Evolutionary conservation across 2,113 vertebrate species (phyloP).

Genomic region (Lethenteron camtschaticum): DNA sequence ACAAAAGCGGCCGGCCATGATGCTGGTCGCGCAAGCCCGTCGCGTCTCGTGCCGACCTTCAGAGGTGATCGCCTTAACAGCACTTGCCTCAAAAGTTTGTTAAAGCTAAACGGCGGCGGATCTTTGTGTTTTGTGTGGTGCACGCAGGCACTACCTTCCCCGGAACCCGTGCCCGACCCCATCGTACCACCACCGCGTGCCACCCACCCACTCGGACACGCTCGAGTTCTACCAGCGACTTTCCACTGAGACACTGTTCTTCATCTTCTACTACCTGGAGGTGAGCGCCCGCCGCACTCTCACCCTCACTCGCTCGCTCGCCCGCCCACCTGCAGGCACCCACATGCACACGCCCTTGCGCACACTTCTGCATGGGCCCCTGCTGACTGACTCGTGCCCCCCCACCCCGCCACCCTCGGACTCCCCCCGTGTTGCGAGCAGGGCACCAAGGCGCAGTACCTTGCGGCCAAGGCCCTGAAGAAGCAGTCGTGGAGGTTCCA

Average conservation of each 20-base stretch:
- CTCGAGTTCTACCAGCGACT: constrained; percentile 85
- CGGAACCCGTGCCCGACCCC: constrained; percentile 67
- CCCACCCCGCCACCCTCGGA: too few species aligned
- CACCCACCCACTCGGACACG: constrained; percentile 63
- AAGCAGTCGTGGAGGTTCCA: constrained; percentile 90
- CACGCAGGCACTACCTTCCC: constrained; percentile 59
- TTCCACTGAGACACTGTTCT: constrained; percentile 75
- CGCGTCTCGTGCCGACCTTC: too few species aligned
- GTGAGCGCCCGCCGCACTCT: constrained; percentile 20
- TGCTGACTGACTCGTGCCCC: too few species aligned
- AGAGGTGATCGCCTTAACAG: too few species aligned
- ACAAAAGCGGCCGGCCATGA: too few species aligned
- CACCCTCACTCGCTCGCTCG: constrained; percentile 8
- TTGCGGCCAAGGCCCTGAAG: constrained; percentile 80
- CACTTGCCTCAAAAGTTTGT: too few species aligned
- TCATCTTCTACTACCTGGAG: constrained; percentile 89
- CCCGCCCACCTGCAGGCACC: constrained; percentile 12
- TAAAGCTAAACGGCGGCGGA: not conserved
- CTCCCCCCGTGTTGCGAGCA: constrained; percentile 11
- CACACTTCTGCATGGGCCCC: too few species aligned
- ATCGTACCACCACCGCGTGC: constrained; percentile 73
- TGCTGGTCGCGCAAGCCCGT: too few species aligned
- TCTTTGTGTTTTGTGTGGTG: constrained; percentile 3
- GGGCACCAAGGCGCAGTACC: constrained; percentile 85
- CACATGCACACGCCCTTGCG: too few species aligned